Evolutionary conservation across 2,888 invertebrate species (phyloP), one percentile per base, ranked within the genome.

Genomic region (Athetis lepigone): DNA sequence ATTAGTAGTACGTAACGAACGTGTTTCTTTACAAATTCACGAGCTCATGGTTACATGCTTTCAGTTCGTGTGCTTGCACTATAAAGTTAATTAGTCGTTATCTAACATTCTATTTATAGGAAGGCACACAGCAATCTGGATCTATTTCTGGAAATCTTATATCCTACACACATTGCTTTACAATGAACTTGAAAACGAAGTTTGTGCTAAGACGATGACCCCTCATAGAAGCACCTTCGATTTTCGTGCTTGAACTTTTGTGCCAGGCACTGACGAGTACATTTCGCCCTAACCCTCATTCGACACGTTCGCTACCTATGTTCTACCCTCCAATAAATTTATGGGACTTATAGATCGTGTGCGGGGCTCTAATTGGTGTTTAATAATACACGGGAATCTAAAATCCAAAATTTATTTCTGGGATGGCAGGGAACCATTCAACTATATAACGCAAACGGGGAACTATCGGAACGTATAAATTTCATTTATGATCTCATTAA

Each of bases 231-330:
- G 83, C 82, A 83, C 84, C 82, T 84, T 75, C 74, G 79, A 77
- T 70, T 77, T 75, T 72, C 74, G 70, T 79, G 82, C 77, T 79
- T 70, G 57, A 16, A 51, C 56, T 60, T 67, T 46, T 77, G 92
- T 93, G 75, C 92, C 94, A 84, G 90, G 89, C 83, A 85, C 88
- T 70, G 77, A 82, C 82, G 64, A 71, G 88, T 80, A 91, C 93
- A 64, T 83, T 80, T 82, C 87, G 81, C 90, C 92, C 92, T 85
- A 85, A 82, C 92, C 91, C 85, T 85, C 77, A 65, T 19, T 70
- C 64, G 75, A 80, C 83, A 72, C 77, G 83, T 85, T 81, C 63
- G 70, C 77, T 78, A 68, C 71, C 69, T 70, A 72, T 79, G 80
- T 79, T 80, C 75, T 79, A 77, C 86, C 87, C 85, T 83, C 76